These are phyloP conservation scores for Panulirus ornatus DNA, from an alignment of 1,140 invertebrate species.

Conservation along the genomic window DNA sequence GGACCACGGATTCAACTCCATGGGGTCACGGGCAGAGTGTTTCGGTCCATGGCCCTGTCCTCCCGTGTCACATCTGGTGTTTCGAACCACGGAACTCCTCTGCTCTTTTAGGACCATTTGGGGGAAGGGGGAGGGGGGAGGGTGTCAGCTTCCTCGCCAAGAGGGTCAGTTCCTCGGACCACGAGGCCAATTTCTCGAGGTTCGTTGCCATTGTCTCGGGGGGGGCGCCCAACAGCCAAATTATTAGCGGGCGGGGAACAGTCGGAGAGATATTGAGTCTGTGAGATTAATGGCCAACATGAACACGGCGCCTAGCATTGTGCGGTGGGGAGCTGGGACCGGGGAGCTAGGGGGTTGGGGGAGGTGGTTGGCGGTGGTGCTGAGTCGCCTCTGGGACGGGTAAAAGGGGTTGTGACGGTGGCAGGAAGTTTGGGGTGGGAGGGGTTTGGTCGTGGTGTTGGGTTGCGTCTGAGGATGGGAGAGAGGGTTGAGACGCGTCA, in stretches of 20 bases:
- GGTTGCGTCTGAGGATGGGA: no score
- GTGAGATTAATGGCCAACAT: background rate
- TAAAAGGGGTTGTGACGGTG: no score
- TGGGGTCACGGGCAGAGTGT: background rate
- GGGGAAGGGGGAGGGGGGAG: no score
- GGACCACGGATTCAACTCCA: background rate
- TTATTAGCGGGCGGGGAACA: background rate
- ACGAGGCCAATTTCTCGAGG: background rate
- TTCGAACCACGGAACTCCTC: no score
- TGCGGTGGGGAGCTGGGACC: background rate
- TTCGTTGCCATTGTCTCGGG: background rate
- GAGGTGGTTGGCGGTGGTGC: no score
- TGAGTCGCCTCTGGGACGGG: no score
- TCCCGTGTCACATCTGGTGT: no score
- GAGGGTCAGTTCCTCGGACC: background rate
- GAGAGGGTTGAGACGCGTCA: no score
- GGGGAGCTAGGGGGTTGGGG: no score
- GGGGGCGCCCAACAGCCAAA: background rate
- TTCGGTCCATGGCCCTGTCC: background rate
- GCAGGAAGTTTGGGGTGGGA: background rate
- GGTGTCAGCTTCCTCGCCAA: no score
- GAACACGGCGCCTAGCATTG: background rate
- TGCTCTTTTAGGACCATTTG: no score
- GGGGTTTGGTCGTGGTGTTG: background rate
- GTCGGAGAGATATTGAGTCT: slow-evolving; percentile 21